phyloP scores from a whole-genome alignment of 2,888 invertebrate species.

The Zaprionus bogoriensis region DNA sequence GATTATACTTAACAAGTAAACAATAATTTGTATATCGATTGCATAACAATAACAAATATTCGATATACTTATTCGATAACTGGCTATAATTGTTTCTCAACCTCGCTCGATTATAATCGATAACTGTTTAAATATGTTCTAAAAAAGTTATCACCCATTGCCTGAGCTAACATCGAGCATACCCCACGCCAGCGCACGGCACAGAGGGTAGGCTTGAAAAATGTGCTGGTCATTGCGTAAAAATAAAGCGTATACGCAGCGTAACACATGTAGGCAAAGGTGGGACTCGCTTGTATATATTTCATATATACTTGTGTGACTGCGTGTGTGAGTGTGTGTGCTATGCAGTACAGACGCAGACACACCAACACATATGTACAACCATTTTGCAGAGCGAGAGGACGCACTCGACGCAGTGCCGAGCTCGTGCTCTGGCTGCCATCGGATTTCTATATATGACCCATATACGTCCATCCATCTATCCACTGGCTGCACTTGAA shows the following conservation, averaged over 20 bases:
- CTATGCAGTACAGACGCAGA: background rate
- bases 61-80: background rate
- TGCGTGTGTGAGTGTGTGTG: background rate
- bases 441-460: constrained; percentile 42
- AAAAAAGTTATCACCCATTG: no score
- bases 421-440: constrained; percentile 15
- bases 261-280: constrained; percentile 23
- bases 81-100: no score
- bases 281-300: background rate
- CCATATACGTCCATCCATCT: constrained; percentile 42
- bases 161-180: background rate
- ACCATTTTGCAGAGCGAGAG: no score
- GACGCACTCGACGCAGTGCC: constrained; percentile 22
- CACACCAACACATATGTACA: background rate
- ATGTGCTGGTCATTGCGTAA: constrained; percentile 51
- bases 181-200: background rate
- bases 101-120: no score
- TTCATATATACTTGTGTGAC: background rate
- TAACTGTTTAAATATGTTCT: background rate
- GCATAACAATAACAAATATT: background rate
- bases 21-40: background rate
- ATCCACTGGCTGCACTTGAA: constrained; percentile 15
- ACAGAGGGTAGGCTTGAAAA: constrained; percentile 25
- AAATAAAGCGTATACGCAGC: constrained; percentile 38
- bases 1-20: no score